Evolutionary conservation across 2,113 vertebrate species (phyloP).

Genomic region (Hemibagrus wyckioides): DNA sequence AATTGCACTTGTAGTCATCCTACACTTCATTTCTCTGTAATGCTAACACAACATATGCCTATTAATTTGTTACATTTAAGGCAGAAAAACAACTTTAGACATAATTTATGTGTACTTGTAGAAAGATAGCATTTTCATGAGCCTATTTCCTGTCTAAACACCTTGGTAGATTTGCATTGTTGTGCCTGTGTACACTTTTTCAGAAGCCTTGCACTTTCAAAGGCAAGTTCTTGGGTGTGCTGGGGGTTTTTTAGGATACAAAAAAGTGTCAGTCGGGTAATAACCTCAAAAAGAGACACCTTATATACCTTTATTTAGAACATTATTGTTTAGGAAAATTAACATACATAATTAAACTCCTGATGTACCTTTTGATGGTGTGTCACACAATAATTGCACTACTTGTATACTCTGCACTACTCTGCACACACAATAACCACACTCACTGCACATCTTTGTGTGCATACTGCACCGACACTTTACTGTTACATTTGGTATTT

Average conservation of each 20-base stretch:
- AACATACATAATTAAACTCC: not conserved
- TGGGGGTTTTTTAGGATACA: not conserved
- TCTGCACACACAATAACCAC: no score
- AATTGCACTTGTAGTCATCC: not conserved
- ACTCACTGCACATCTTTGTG: no score
- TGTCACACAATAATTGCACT: no score
- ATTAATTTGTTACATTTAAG: not conserved
- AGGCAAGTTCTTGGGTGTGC: not conserved
- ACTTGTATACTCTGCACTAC: no score
- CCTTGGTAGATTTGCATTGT: not conserved
- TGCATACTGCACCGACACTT: no score
- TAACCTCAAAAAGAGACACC: not conserved
- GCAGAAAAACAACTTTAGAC: no score
- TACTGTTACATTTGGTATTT: no score
- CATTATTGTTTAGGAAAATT: not conserved
- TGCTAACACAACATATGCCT: not conserved
- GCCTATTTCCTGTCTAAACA: not conserved
- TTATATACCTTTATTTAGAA: not conserved
- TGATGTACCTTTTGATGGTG: not conserved
- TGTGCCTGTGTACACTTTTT: not conserved
- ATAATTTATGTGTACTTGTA: no score
- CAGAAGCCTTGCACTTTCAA: not conserved
- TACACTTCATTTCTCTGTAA: not conserved
- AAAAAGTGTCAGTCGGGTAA: not conserved
- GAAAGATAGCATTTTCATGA: not conserved